Percentiles rank a stretch among this genome's conserved stretches.
These are phyloP conservation scores for Lasioglossum vierecki DNA, from an alignment of 2,888 invertebrate genomes.

Conservation along the genomic window DNA sequence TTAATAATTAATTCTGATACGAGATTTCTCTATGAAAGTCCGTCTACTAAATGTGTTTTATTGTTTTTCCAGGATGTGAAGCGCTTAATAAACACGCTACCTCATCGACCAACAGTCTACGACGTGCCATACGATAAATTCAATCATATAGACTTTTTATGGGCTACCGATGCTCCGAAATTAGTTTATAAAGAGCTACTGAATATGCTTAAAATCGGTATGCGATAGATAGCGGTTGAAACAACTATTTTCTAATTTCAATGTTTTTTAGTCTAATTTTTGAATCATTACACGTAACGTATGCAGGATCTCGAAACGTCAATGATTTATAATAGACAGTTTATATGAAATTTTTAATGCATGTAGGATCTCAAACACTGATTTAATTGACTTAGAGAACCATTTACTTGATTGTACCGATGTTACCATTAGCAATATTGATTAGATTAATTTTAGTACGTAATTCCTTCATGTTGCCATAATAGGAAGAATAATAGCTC, in stretches of 20 bases:
- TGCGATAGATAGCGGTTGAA: background rate
- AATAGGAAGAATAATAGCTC: background rate
- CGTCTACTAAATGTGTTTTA: background rate
- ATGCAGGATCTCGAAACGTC: background rate
- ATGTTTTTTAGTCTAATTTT: background rate
- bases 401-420: background rate
- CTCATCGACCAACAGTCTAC: slow-evolving; percentile 85
- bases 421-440: background rate
- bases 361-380: background rate
- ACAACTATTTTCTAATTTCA: background rate
- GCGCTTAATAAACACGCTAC: slow-evolving; percentile 85
- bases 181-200: slow-evolving; percentile 86
- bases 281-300: background rate
- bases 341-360: background rate
- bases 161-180: slow-evolving; percentile 87
- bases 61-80: slow-evolving; percentile 85
- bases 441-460: background rate
- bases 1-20: background rate
- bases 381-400: background rate
- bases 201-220: slow-evolving; percentile 76
- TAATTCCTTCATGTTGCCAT: background rate
- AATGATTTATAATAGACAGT: background rate
- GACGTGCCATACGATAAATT: slow-evolving; percentile 87
- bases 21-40: background rate
- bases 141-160: slow-evolving; percentile 91